Conservation (phyloP, 2,888 invertebrate genomes). For the Notocelia uddmanniana region DNA sequence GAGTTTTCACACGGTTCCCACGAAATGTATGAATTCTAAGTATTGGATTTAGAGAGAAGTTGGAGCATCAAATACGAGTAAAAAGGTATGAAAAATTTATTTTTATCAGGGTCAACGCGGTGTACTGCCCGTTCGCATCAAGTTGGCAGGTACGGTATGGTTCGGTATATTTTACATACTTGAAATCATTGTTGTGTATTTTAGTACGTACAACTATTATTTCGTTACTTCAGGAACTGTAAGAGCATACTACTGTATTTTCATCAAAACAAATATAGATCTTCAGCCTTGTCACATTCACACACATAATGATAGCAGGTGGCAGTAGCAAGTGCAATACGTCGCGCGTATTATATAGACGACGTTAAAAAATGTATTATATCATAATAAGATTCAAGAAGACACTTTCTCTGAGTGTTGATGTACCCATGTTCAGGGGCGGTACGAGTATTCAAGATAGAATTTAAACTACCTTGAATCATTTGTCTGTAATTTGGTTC, state of each 20-base stretch:
- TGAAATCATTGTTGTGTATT: no score
- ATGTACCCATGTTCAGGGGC: no score
- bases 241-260: background rate
- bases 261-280: background rate
- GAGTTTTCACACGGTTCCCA: constrained; percentile 4
- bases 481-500: no score
- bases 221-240: background rate
- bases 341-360: background rate
- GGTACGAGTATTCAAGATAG: no score
- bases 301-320: background rate
- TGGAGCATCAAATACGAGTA: no score
- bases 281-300: background rate
- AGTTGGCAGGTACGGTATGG: no score
- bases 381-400: background rate
- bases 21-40: background rate
- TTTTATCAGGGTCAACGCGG: background rate
- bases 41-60: background rate
- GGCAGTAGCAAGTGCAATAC: background rate
- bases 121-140: no score
- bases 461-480: no score
- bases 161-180: no score
- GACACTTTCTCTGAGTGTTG: background rate
- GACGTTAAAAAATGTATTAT: background rate
- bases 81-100: background rate
- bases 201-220: no score